phyloP scores from a whole-genome alignment of 2,888 invertebrate species.

The Cerastis leucographa region DNA sequence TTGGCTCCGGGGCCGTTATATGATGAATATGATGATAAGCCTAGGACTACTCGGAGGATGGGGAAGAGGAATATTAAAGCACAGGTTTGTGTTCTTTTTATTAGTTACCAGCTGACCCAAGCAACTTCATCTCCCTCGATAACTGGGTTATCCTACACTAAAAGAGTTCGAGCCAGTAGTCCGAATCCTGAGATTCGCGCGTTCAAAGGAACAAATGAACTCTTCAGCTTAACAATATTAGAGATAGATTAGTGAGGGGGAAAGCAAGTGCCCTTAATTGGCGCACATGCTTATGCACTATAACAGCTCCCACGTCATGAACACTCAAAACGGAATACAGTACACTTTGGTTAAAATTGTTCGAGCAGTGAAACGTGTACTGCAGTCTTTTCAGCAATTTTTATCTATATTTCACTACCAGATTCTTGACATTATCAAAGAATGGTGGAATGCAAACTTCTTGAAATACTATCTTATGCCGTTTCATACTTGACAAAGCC shows the following conservation, averaged over 20 bases:
- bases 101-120: not conserved
- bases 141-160: too few species aligned
- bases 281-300: not conserved
- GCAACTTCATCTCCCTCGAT: too few species aligned
- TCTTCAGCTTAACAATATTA: too few species aligned
- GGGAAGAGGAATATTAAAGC: constrained; percentile 97
- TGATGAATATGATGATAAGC: constrained; percentile 87
- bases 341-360: not conserved
- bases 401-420: not conserved
- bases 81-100: constrained; percentile 90
- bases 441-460: not conserved
- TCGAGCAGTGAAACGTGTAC: not conserved
- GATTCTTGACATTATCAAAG: not conserved
- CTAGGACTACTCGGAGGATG: constrained; percentile 92
- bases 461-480: not conserved
- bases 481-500: not conserved
- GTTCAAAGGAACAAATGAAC: too few species aligned
- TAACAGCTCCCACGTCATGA: not conserved
- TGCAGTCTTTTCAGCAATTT: not conserved
- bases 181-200: too few species aligned
- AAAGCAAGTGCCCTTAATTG: not conserved
- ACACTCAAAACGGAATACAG: not conserved
- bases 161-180: too few species aligned
- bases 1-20: constrained; percentile 87
- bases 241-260: not conserved